Evolutionary conservation across 2,888 invertebrate species (phyloP).

Genomic region (Heliconius charithonia): DNA sequence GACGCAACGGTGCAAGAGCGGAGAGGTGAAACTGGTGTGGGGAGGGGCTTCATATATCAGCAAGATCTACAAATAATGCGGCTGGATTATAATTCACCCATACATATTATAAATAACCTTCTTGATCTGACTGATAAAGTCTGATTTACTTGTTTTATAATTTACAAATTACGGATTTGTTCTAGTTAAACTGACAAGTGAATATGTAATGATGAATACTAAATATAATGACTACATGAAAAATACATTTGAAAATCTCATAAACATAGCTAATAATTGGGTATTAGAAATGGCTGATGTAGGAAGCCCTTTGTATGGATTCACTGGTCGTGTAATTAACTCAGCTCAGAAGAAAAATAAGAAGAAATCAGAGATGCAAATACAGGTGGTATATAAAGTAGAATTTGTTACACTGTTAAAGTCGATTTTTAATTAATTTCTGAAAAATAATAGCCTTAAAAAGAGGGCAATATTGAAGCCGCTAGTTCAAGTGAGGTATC

Average conservation of each 20-base stretch:
- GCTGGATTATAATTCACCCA: too few relatives aligned
- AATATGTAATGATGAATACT: slow-evolving; percentile 64
- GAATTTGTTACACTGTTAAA: too few relatives aligned
- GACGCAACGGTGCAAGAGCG: too few relatives aligned
- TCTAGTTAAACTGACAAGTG: slow-evolving; percentile 65
- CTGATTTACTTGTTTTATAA: background rate
- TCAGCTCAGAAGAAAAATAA: slow-evolving; percentile 67
- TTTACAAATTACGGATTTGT: slow-evolving; percentile 26
- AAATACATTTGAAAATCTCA: slow-evolving; percentile 65
- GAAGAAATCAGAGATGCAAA: slow-evolving; percentile 70
- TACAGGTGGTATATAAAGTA: slow-evolving; percentile 55
- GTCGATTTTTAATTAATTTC: too few relatives aligned
- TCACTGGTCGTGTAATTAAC: slow-evolving; percentile 68
- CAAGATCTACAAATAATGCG: too few relatives aligned
- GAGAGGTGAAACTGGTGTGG: too few relatives aligned
- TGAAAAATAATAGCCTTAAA: too few relatives aligned
- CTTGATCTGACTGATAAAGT: too few relatives aligned
- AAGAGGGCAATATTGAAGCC: too few relatives aligned
- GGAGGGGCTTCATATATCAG: too few relatives aligned
- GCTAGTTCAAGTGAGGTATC: too few relatives aligned
- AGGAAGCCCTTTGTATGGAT: slow-evolving; percentile 62
- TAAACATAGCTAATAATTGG: slow-evolving; percentile 76
- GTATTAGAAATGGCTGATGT: slow-evolving; percentile 66
- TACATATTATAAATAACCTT: too few relatives aligned
- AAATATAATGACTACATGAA: slow-evolving; percentile 74